Conservation (phyloP, 1,140 invertebrate genomes). For the Macrobrachium nipponense region DNA sequence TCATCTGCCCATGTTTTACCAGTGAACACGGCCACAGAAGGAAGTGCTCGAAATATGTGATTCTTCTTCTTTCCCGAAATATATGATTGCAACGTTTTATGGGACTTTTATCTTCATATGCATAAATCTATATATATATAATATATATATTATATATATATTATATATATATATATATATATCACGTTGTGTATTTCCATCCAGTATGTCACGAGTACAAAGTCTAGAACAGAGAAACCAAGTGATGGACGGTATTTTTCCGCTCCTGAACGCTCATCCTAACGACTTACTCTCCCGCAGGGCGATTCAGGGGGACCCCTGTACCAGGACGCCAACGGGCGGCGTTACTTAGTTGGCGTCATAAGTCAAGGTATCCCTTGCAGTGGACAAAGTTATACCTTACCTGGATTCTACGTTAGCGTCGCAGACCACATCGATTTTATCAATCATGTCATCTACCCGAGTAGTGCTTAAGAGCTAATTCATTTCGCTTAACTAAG, state of each 20-base stretch:
- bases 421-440: constrained; percentile 18
- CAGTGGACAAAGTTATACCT: background rate
- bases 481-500: background rate
- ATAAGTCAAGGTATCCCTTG: constrained; percentile 13
- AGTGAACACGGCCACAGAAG: no score
- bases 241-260: no score
- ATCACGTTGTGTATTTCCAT: no score
- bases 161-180: background rate
- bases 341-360: background rate
- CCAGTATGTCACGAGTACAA: no score
- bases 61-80: no score
- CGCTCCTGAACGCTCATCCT: no score
- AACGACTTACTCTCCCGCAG: background rate
- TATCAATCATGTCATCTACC: background rate
- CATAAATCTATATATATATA: background rate
- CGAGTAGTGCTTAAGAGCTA: no score
- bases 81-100: no score
- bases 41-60: no score
- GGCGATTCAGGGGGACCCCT: constrained; percentile 27
- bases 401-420: constrained; percentile 25
- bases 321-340: background rate
- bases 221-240: no score
- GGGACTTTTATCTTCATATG: no score
- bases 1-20: no score
- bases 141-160: background rate